phyloP scores from a whole-genome alignment of 1,140 invertebrate species.

The Neodiprion fabricii region DNA sequence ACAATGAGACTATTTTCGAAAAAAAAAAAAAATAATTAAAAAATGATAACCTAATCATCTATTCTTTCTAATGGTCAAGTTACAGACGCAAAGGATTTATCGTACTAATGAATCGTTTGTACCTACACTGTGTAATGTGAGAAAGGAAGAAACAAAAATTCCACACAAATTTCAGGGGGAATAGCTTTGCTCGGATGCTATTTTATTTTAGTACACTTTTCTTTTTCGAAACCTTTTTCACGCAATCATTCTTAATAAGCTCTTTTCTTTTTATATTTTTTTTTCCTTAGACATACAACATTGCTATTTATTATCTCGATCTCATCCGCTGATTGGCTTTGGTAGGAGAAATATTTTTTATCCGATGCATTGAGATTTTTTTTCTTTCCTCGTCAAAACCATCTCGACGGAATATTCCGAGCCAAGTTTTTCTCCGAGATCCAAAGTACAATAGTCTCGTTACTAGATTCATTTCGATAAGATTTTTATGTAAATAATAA shows the following conservation, averaged over 20 bases:
- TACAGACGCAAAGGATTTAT: too few relatives aligned
- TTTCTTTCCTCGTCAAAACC: background rate
- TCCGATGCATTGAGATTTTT: background rate
- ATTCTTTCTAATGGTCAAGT: too few relatives aligned
- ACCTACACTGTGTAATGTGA: too few relatives aligned
- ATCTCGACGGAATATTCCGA: background rate
- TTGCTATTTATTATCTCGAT: background rate
- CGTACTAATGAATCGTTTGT: too few relatives aligned
- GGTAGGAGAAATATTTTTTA: background rate
- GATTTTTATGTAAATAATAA: background rate
- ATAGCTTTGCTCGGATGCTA: background rate
- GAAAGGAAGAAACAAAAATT: too few relatives aligned
- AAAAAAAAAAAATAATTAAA: too few relatives aligned
- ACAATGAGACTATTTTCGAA: too few relatives aligned
- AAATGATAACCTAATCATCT: too few relatives aligned
- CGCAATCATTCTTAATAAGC: background rate
- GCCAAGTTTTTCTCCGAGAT: background rate
- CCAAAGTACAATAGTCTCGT: background rate
- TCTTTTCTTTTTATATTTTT: background rate
- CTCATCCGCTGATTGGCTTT: background rate
- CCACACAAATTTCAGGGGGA: too few relatives aligned
- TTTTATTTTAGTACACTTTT: background rate
- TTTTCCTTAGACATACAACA: background rate
- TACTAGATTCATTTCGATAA: background rate
- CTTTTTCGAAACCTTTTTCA: background rate